A percentile compares a stretch with the other conserved stretches of the same genome.
Evolutionary conservation across 2,888 invertebrate species (phyloP).

Genomic region (Drosophila ochracea): DNA sequence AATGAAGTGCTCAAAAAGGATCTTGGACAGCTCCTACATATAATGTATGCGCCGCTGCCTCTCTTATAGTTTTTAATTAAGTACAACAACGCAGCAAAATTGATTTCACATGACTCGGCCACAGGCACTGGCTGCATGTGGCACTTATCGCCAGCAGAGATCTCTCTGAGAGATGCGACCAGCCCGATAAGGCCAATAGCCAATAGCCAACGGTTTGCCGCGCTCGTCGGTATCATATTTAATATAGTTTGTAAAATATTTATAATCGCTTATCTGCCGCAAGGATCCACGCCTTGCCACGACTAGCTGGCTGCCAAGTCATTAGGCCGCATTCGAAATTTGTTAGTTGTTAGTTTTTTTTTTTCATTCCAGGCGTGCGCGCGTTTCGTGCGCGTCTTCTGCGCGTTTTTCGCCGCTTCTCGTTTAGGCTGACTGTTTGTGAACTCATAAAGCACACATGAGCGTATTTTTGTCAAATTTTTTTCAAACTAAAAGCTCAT

Average conservation of each 20-base stretch:
- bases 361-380: constrained; percentile 2
- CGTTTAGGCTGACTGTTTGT: neutral
- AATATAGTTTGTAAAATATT: constrained; percentile 74
- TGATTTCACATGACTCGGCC: constrained; percentile 63
- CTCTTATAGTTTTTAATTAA: constrained; percentile 68
- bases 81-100: constrained; percentile 80
- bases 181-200: constrained; percentile 51
- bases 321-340: constrained; percentile 58
- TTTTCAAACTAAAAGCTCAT: constrained; percentile 62
- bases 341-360: constrained; percentile 23
- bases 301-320: constrained; percentile 66
- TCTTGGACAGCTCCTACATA: constrained; percentile 20
- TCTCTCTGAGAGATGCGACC: constrained; percentile 69
- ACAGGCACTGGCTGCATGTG: constrained; percentile 7
- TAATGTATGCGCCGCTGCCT: constrained; percentile 41
- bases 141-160: constrained; percentile 55
- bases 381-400: constrained; percentile 23
- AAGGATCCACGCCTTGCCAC: constrained; percentile 41
- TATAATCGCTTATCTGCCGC: constrained; percentile 59
- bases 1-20: constrained; percentile 75
- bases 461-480: constrained; percentile 13
- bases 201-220: constrained; percentile 2
- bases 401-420: neutral
- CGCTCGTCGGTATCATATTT: constrained; percentile 48
- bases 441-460: constrained; percentile 26